Base-by-base conservation (phyloP, 2,888 invertebrate genomes). In the Meteorus colon region DNA sequence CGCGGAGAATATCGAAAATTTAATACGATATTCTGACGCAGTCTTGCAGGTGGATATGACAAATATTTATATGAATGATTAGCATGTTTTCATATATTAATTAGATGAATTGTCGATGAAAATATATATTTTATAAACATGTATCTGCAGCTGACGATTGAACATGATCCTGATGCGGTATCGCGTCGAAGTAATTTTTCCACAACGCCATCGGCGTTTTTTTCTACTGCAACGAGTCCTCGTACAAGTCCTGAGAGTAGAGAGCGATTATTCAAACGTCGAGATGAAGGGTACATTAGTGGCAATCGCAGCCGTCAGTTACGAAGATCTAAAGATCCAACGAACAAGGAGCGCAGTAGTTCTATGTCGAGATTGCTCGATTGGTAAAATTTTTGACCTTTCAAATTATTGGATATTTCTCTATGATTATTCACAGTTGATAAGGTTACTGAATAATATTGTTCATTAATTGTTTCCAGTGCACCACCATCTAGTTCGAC, bases 341-440 rank as follows among this genome's bases (percentile, higher is more conserved):
- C 92, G 60, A 95, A 95, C 79, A 96, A 96, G 86, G 96, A 96
- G 87, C 92, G 95, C 77, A 96, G 96, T 83, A 96, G 96, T 79
- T 96, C 96, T 29, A 94, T 96, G 94, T 96, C 96, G 10, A 93
- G 96, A 82, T 88, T 96, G 71, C 91, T 96, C 31, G 96, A 96
- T 82, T 95, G 94, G 91, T 94, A 91, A 86, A 91, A 90, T 80
- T 66, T 75, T 4, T 45, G 6, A 12, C 8, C 12, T 41, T 66
- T 69, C 69, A 37, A 51, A 75, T 60, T 48, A 37, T 48, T 71
- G 1, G 24, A 14, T 29, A 19, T 8, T 27, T 6, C 48, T 51
- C 8, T 34, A 19, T 31, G 12, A 66, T 4, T 19, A 19, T 34
- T 65, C 19, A 3, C n/a, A 16, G 5, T 41, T 6, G 6, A 19